phyloP scores from a whole-genome alignment of 2,797 vertebrate species.

The Geotrypetes seraphini region DNA sequence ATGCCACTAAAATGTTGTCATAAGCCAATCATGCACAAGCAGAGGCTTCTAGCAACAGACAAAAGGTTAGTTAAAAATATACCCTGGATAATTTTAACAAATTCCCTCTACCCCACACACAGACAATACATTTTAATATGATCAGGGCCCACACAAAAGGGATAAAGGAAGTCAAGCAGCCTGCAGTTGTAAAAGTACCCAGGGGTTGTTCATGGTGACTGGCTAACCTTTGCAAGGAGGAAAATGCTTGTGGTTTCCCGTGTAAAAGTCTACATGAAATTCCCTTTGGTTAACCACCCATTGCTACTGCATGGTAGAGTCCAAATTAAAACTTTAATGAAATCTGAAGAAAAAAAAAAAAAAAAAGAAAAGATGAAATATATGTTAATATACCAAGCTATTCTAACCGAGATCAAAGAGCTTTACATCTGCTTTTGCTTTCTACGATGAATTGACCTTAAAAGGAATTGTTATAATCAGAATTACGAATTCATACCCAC shows the following conservation, averaged over 20 bases:
- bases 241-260: conserved; percentile 12
- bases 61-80: neutral
- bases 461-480: no score
- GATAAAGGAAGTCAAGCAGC: neutral
- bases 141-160: neutral
- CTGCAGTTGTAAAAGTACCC: conserved; percentile 6
- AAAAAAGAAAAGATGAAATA: no score
- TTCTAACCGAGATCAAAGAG: no score
- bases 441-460: no score
- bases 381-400: no score
- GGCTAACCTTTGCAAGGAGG: conserved; percentile 23
- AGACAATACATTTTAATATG: neutral
- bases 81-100: neutral
- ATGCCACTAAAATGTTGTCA: no score
- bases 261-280: conserved; percentile 21
- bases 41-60: neutral
- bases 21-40: neutral
- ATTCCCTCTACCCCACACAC: neutral
- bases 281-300: conserved; percentile 31
- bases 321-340: no score
- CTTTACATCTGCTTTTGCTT: no score
- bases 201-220: conserved; percentile 21
- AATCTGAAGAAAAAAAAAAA: no score
- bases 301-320: conserved; percentile 2
- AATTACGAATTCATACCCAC: no score